Evolutionary conservation across 1,140 invertebrate species (phyloP).

Genomic region (Nylanderia fulva): DNA sequence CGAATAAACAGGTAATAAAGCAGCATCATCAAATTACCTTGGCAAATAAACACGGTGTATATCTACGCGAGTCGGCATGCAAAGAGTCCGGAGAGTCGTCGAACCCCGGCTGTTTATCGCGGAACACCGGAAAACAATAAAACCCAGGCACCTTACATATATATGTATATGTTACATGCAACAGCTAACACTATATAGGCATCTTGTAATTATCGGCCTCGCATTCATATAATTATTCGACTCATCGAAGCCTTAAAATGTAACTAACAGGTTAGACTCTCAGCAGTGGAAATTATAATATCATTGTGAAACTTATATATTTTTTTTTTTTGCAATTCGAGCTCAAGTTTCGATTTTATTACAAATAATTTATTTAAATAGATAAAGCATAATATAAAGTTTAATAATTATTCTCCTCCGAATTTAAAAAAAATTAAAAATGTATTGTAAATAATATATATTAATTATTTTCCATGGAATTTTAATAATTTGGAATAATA

Average conservation of each 20-base stretch:
- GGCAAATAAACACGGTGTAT: slow-evolving; percentile 61
- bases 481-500: too few relatives aligned
- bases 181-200: slow-evolving; percentile 53
- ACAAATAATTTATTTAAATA: neutral
- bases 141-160: slow-evolving; percentile 64
- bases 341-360: neutral
- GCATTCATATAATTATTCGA: slow-evolving; percentile 24
- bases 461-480: too few relatives aligned
- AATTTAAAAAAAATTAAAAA: too few relatives aligned
- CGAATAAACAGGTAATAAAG: slow-evolving; percentile 75
- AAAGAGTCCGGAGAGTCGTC: slow-evolving; percentile 71
- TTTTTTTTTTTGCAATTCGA: neutral
- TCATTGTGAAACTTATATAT: neutral
- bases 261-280: neutral
- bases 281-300: neutral
- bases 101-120: slow-evolving; percentile 60
- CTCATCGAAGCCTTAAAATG: slow-evolving; percentile 40
- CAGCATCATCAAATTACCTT: slow-evolving; percentile 65
- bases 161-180: slow-evolving; percentile 67
- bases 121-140: slow-evolving; percentile 75
- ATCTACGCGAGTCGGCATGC: slow-evolving; percentile 43
- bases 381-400: neutral
- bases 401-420: neutral
- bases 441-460: too few relatives aligned
- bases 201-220: slow-evolving; percentile 25